These are phyloP conservation scores for Parazoanthus atlanticus DNA, from an alignment of 92 coral and sea anemone species.

Conservation along the genomic window DNA sequence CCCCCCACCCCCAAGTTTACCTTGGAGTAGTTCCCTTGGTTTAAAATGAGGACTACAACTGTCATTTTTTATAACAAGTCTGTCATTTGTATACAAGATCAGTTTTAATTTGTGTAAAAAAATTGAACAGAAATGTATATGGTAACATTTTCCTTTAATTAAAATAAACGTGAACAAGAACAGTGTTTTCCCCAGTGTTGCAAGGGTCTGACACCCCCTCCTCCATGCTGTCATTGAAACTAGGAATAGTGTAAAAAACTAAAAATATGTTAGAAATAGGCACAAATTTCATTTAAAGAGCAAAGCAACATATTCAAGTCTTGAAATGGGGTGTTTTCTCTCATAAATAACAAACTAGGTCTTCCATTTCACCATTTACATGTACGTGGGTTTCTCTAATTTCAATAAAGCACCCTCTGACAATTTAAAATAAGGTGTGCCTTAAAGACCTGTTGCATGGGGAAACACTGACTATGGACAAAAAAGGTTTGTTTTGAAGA, in stretches of 20 bases:
- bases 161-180: background rate
- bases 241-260: too few species aligned
- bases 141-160: background rate
- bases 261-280: too few species aligned
- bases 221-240: background rate
- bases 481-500: too few species aligned
- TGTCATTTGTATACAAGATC: background rate
- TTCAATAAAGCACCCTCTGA: too few species aligned
- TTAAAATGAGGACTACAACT: background rate
- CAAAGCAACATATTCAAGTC: background rate
- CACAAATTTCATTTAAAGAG: background rate
- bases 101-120: background rate
- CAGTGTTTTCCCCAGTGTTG: background rate
- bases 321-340: background rate
- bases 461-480: background rate
- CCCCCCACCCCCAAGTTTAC: background rate
- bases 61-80: background rate
- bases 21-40: background rate
- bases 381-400: too few species aligned
- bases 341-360: background rate
- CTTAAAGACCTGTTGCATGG: background rate
- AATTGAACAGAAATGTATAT: background rate
- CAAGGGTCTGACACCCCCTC: background rate
- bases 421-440: background rate
- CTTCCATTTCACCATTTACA: background rate